Evolutionary conservation across 2,888 invertebrate genomes (phyloP), one percentile per base, ranked within the genome.

Genomic region (Sicus ferrugineus): DNA sequence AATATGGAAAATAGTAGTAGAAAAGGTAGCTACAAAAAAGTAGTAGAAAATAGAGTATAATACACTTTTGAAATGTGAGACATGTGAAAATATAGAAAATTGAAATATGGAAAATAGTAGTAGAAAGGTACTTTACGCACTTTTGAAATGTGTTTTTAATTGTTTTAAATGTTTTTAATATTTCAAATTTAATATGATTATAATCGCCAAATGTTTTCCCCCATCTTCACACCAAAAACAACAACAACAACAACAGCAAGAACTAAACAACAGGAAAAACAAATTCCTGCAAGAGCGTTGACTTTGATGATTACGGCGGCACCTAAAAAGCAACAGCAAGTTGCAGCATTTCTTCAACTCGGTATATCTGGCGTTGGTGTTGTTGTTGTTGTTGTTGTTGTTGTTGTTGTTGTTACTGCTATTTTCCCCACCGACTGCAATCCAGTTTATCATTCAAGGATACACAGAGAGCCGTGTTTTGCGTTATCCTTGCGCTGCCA

Each of bases 361-460:
- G 11, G 3, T 61, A 23, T 61, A 14, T 62, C 9, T 62, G 3
- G n/a, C 28, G 21, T 6, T 42, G 11, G 1, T n/a, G n/a, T 4
- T 16, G 16, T 16, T 42, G 42, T 16, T 21, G 59, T 59, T 21
- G 34, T 63, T 50, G 50, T 50, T 34, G 50, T 30, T 64, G 48
- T 42, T 58, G 56, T 65, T 26, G 54, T 52, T 54, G 1, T 65
- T 48, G 19, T n/a, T 21, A 7, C 5, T 46, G 14, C 31, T n/a
- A 26, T 52, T 38, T 14, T 64, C 52, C 42, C n/a, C 46, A 42
- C 14, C 61, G 14, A 61, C 38, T 42, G 30, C 50, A 19, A 42
- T 48, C 63, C 58, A 26, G 30, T 66, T 66, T 56, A 56, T 42
- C 58, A 34, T 56, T 56, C 26, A 58, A 56, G 28, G 46, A 66